Conservation (phyloP, 1,140 invertebrate genomes). For the Globodera ellingtonae region DNA sequence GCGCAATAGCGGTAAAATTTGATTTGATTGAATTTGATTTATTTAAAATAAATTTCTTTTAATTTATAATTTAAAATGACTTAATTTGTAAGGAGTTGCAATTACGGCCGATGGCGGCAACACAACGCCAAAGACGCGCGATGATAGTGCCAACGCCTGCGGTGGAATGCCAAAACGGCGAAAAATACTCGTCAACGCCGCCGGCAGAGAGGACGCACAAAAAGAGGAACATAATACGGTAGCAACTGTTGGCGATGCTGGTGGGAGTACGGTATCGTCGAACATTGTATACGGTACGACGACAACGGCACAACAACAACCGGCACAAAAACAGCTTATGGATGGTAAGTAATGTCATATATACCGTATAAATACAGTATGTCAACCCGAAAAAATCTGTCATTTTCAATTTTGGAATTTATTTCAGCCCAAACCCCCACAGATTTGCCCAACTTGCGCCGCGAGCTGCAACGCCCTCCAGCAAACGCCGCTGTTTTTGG, state of each 20-base stretch:
- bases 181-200: background rate
- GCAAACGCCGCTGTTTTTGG: background rate
- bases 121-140: background rate
- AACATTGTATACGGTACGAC: background rate
- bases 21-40: too few relatives aligned
- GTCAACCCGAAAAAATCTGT: too few relatives aligned
- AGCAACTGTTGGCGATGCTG: background rate
- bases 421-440: background rate
- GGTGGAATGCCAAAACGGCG: background rate
- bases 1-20: too few relatives aligned
- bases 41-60: background rate
- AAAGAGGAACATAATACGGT: too few relatives aligned
- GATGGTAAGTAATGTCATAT: background rate
- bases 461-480: background rate
- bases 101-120: background rate
- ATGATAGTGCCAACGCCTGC: background rate
- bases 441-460: slow-evolving; percentile 6
- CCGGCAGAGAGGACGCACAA: background rate
- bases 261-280: background rate
- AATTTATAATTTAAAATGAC: background rate
- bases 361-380: background rate
- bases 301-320: background rate
- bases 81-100: background rate
- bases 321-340: background rate
- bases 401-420: too few relatives aligned